A percentile compares a stretch with the other conserved stretches of the same genome.
These are phyloP conservation scores for Calephelis perditalis DNA, from an alignment of 2,888 invertebrate species.

Conservation along the genomic window DNA sequence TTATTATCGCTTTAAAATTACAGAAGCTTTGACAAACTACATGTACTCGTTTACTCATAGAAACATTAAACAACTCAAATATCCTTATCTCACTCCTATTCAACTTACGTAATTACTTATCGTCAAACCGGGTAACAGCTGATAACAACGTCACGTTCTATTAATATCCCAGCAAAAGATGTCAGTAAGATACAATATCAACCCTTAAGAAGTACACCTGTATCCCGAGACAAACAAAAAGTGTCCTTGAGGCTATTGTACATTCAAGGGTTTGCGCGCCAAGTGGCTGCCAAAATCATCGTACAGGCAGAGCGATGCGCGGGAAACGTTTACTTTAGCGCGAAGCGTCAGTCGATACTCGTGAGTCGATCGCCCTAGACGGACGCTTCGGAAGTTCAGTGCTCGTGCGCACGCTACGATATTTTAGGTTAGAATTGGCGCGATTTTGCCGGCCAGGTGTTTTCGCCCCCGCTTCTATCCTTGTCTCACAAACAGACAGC, in stretches of 20 bases:
- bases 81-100: conserved; percentile 15
- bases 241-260: conserved; percentile 71
- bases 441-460: conserved; percentile 69
- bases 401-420: conserved; percentile 53
- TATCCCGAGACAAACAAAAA: conserved; percentile 60
- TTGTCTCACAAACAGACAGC: conserved; percentile 66
- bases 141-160: conserved; percentile 45
- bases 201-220: conserved; percentile 65
- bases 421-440: conserved; percentile 75
- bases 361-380: conserved; percentile 44
- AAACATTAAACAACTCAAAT: not conserved
- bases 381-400: conserved; percentile 49
- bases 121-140: conserved; percentile 28
- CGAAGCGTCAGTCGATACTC: conserved; percentile 44
- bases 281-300: conserved; percentile 71
- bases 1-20: no score
- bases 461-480: conserved; percentile 51
- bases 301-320: conserved; percentile 52
- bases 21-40: no score
- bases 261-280: conserved; percentile 63
- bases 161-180: conserved; percentile 25
- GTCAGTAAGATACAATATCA: conserved; percentile 36
- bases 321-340: conserved; percentile 47
- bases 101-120: conserved; percentile 35
- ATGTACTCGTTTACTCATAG: not conserved